A percentile compares a stretch with the other conserved stretches of the same genome.
These are phyloP conservation scores for Tetragonula carbonaria DNA, from an alignment of 2,888 invertebrate genomes.

Conservation along the genomic window DNA sequence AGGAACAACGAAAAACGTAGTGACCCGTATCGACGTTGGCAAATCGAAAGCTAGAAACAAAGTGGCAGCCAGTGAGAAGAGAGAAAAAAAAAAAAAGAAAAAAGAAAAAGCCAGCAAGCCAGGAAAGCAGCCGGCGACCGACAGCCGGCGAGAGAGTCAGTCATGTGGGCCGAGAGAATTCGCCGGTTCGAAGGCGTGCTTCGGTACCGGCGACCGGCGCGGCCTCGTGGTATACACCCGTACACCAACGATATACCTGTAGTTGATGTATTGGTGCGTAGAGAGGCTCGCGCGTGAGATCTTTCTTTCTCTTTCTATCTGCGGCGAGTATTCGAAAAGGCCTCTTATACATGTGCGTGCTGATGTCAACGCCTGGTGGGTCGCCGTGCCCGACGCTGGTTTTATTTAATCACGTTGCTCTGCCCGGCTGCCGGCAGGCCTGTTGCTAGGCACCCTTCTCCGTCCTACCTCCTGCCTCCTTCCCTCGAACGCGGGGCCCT, in stretches of 20 bases:
- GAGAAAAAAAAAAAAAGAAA: not conserved
- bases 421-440: constrained; percentile 77
- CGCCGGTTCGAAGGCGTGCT: constrained; percentile 65
- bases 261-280: constrained; percentile 34
- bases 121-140: constrained; percentile 12
- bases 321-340: constrained; percentile 37
- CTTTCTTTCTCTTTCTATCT: constrained; percentile 3
- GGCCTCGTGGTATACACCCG: constrained; percentile 51
- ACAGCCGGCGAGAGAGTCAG: constrained; percentile 53
- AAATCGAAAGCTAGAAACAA: constrained; percentile 6
- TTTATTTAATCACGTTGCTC: constrained; percentile 82
- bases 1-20: not conserved
- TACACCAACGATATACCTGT: constrained; percentile 7
- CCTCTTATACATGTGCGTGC: constrained; percentile 64
- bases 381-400: constrained; percentile 78
- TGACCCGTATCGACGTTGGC: not conserved
- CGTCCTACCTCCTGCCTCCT: constrained; percentile 62
- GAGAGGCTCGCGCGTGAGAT: constrained; percentile 10
- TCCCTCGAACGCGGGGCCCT: constrained; percentile 67
- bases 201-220: constrained; percentile 49
- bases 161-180: constrained; percentile 76
- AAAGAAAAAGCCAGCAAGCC: not conserved
- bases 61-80: not conserved
- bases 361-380: constrained; percentile 80
- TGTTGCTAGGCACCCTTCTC: constrained; percentile 83